phyloP scores from a whole-genome alignment of 2,113 vertebrate species.

The Gobiocypris rarus region DNA sequence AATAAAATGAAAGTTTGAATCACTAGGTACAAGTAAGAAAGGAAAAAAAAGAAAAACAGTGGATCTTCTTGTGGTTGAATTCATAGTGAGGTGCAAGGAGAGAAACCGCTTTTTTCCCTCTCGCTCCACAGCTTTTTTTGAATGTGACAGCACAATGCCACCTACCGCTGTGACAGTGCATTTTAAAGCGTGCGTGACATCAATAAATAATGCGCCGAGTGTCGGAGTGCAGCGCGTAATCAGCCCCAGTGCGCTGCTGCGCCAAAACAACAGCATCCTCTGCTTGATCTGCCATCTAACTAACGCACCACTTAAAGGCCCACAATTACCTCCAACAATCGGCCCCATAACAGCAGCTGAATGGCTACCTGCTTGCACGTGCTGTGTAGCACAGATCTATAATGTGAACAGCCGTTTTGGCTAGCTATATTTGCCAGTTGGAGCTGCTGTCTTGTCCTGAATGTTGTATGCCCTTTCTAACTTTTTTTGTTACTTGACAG shows the following conservation, averaged over 20 bases:
- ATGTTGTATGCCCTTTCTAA: neutral
- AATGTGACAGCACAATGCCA: conserved; percentile 58
- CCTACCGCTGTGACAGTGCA: conserved; percentile 61
- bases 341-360: conserved; percentile 11
- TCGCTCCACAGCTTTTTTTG: conserved; percentile 24
- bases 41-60: neutral
- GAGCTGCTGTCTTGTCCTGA: conserved; percentile 3
- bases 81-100: conserved; percentile 12
- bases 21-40: neutral
- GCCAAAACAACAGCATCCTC: conserved; percentile 41
- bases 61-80: conserved; percentile 2
- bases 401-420: neutral
- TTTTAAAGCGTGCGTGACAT: conserved; percentile 57
- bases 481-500: neutral
- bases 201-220: conserved; percentile 57
- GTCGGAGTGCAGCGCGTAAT: conserved; percentile 40
- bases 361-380: conserved; percentile 30
- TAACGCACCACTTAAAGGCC: conserved; percentile 30
- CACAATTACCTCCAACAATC: conserved; percentile 33
- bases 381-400: conserved; percentile 12
- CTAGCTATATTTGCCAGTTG: neutral
- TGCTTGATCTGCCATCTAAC: conserved; percentile 28
- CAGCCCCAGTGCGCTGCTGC: conserved; percentile 42
- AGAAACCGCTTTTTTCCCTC: conserved; percentile 14
- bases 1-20: conserved; percentile 14